Evolutionary conservation across 2,888 invertebrate species (phyloP), one percentile per base, ranked within the genome.

Genomic region (Zaprionus bogoriensis): DNA sequence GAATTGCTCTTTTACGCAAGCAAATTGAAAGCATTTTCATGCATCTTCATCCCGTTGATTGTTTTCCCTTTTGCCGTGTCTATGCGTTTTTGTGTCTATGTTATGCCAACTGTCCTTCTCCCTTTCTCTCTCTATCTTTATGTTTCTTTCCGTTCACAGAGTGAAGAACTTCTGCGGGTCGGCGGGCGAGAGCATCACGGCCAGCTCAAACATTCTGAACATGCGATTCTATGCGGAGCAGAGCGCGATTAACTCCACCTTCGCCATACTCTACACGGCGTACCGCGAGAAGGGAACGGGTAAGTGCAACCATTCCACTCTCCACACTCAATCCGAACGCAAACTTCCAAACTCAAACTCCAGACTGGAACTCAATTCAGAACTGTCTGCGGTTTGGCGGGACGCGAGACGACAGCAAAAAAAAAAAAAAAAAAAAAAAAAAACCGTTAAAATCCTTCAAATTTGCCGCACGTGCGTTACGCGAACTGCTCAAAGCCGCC

Each of bases 141-240:
- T 27, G 3, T 46, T 27, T 2, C 12, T 22, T 12, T 6, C 9
- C 14, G 5, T 39, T 67, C 73, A 9, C 74, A 93, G 93, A 64
- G 84, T 94, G 54, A 94, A 93, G 73, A 94, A 94, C 89, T 97
- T 96, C 90, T 97, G 97, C 88, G 97, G 97, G 0, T 96, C 96
- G 4, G 95, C 96, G 20, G 96, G 97, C 0, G 97, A 97, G 77
- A 92, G 95, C 1, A 93, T 96, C 12, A 92, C 92, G 25, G 94
- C 96, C 1, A 92, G 92, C 4, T 92, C 93, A 2, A 95, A 95
- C 88, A 91, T 94, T 10, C 93, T 97, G 90, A 94, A 95, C 82
- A 92, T 97, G 19, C 92, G 97, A 53, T 96, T 94, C 89, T 94
- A 93, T 71, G 93, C 95, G 0, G 94, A 94, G 65, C 92, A 92